Base-by-base conservation (phyloP, 92 coral and sea anemone genomes). In the Heliopora coerulea region DNA sequence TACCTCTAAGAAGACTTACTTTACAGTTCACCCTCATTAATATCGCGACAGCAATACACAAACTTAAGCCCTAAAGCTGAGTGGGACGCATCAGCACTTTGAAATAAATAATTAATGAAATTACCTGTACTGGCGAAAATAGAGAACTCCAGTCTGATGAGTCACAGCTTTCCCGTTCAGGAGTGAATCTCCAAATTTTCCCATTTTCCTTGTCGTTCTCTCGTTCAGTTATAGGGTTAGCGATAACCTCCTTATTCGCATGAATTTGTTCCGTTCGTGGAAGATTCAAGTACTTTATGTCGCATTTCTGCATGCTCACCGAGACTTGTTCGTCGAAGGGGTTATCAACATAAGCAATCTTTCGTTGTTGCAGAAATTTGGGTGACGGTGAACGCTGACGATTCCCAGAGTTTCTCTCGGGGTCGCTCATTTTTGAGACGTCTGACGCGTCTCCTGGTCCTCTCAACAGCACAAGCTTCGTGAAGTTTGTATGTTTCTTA, bases 261-360 rank as follows among this genome's bases (percentile, higher is more conserved):
- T 20, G 37, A 37, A 24, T 56, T 27, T 44, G 7, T 15, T 27
- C 32, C 24, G 34, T 49, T 7, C 58, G 74, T 10, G 74, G 58
- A 67, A 24, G 48, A 19, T 48, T 67, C 26, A 67, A 44, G 59
- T 12, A 67, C 41, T 67, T 67, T 0, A 67, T 3, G 74, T 67
- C 74, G 74, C 74, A 67, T 29, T 44, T 44, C 21, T 67, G 59
- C 12, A 30, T 67, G 35, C 39, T 67, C 33, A 14, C 21, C 11
- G 74, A 48, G 19, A 59, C 74, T 67, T 23, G 59, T 21, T 67
- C 74, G 24, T 67, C 74, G 32, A 67, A 67, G n/a, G 74, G 74
- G 21, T 67, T 67, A 31, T 67, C 74, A 35, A 67, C 58, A 56
- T 67, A 67, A 11, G 74, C 40, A 1, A 67, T 67, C 32, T 46